Evolutionary conservation across 2,113 vertebrate genomes (phyloP).

Genomic region (Entosphenus tridentatus): DNA sequence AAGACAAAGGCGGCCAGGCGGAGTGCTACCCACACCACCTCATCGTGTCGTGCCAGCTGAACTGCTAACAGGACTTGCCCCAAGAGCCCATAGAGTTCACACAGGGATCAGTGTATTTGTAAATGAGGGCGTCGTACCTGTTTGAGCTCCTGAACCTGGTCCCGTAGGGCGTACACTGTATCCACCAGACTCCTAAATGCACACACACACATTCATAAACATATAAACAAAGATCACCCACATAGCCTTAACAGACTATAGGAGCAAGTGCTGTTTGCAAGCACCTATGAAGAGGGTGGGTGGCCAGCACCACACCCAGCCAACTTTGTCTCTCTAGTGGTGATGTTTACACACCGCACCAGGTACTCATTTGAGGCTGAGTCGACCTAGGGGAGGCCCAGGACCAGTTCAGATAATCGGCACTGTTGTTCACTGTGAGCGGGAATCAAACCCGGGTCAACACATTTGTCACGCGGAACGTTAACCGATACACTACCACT

Average conservation of each 20-base stretch:
- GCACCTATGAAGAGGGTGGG: background rate
- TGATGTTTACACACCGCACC: too few relatives aligned
- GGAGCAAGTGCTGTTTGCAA: background rate
- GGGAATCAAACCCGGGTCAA: too few relatives aligned
- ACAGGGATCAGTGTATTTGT: background rate
- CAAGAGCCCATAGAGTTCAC: background rate
- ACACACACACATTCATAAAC: constrained; percentile 8
- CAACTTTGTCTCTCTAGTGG: too few relatives aligned
- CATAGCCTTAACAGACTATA: background rate
- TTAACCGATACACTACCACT: too few relatives aligned
- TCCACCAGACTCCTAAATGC: constrained; percentile 62
- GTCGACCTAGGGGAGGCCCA: too few relatives aligned
- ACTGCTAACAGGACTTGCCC: constrained; percentile 10
- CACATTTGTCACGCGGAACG: too few relatives aligned
- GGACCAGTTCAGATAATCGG: too few relatives aligned
- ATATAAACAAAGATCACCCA: constrained; percentile 10
- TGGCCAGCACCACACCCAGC: too few relatives aligned
- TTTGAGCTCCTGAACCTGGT: constrained; percentile 73
- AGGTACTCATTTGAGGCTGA: too few relatives aligned
- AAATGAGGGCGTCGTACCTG: constrained; percentile 26
- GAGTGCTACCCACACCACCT: background rate
- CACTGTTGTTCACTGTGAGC: too few relatives aligned
- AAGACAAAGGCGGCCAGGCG: background rate
- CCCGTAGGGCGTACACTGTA: constrained; percentile 69
- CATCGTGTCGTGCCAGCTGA: background rate